Evolutionary conservation across 2,113 vertebrate genomes (phyloP).

Genomic region (Anoura caudifer): DNA sequence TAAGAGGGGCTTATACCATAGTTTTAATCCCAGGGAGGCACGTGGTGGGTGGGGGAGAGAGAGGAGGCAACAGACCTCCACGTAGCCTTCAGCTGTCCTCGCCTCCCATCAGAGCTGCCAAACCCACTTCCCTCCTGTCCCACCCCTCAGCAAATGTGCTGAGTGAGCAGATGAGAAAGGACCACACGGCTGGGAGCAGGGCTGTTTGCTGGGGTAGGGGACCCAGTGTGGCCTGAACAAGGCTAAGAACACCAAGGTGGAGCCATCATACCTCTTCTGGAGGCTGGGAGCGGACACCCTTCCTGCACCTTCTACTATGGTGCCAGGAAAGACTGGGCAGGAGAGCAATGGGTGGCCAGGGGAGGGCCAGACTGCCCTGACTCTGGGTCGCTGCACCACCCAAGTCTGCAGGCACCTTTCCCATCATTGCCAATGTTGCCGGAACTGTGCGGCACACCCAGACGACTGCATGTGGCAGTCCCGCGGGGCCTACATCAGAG

Average conservation of each 20-base stretch:
- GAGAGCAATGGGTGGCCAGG: background rate
- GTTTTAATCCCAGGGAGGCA: background rate
- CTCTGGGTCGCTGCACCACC: background rate
- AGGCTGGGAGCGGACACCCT: background rate
- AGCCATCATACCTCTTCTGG: background rate
- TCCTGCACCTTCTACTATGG: rapidly evolving
- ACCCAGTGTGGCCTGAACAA: background rate
- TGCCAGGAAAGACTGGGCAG: background rate
- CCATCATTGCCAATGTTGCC: background rate
- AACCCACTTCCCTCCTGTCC: background rate
- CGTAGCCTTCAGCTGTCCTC: background rate
- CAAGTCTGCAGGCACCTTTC: background rate
- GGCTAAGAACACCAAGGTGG: background rate
- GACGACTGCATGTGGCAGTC: background rate
- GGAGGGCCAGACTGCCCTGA: background rate
- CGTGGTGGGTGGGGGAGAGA: background rate
- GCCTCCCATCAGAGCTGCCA: background rate
- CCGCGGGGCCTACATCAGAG: background rate
- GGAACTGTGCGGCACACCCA: background rate
- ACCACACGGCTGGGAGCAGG: background rate
- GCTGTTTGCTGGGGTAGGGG: background rate
- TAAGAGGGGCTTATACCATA: background rate
- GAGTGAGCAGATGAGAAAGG: background rate
- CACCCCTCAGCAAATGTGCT: background rate
- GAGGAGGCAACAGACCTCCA: background rate